phyloP scores from a whole-genome alignment of 2,888 invertebrate species.

The Luperina testacea region DNA sequence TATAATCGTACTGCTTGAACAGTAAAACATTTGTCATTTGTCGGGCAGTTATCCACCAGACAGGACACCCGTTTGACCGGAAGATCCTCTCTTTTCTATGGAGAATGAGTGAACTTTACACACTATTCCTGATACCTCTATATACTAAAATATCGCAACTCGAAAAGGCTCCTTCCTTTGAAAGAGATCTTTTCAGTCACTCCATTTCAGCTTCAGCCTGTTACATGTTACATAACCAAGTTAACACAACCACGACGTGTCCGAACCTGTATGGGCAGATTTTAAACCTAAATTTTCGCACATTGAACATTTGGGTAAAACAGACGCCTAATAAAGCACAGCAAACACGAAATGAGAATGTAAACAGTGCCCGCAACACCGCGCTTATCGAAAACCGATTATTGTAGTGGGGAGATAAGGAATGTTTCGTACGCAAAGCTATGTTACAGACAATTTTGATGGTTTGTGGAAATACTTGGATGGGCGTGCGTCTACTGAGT shows the following conservation, averaged over 20 bases:
- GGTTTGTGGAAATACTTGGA: neutral
- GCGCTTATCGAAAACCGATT: conserved; percentile 65
- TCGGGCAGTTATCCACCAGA: neutral
- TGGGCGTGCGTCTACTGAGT: neutral
- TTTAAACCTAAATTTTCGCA: conserved; percentile 29
- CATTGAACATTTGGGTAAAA: conserved; percentile 34
- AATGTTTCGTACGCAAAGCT: conserved; percentile 8
- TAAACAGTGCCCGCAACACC: conserved; percentile 52
- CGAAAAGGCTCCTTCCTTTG: neutral
- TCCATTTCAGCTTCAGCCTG: neutral
- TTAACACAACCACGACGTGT: neutral
- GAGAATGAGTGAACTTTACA: too few species aligned
- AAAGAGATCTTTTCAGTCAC: neutral
- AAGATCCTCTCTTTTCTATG: too few species aligned
- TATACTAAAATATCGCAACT: neutral
- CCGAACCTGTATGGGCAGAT: conserved; percentile 13
- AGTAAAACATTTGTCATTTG: too few species aligned
- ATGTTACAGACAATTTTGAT: neutral
- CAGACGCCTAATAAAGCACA: conserved; percentile 19
- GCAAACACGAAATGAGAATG: conserved; percentile 57
- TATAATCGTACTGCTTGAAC: too few species aligned
- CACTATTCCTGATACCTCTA: too few species aligned
- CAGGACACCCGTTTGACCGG: neutral
- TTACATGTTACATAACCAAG: neutral
- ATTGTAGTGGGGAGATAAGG: conserved; percentile 57